phyloP scores from a whole-genome alignment of 2,797 vertebrate species.

The Halcyon smyrnensis region DNA sequence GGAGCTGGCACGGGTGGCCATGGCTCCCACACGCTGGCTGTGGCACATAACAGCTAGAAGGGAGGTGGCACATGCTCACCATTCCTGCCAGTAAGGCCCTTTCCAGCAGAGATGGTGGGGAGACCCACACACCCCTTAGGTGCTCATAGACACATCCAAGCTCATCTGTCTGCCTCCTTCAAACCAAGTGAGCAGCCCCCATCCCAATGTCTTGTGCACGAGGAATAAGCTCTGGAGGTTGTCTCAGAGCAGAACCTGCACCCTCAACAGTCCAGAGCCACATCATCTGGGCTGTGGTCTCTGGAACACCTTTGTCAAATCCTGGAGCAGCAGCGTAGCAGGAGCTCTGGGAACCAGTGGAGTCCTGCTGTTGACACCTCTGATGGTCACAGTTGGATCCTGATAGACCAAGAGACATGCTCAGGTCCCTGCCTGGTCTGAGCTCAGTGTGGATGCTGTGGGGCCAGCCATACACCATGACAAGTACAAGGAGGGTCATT shows the following conservation, averaged over 20 bases:
- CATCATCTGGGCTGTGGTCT: not conserved
- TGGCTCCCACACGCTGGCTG: not conserved
- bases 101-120: not conserved
- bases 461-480: fast-evolving
- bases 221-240: not conserved
- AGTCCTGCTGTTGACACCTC: not conserved
- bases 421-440: not conserved
- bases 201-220: fast-evolving
- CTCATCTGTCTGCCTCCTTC: not conserved
- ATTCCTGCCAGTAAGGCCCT: not conserved
- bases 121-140: not conserved
- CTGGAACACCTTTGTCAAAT: not conserved
- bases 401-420: fast-evolving
- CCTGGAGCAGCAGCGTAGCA: fast-evolving
- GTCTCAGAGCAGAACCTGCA: not conserved
- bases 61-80: not conserved
- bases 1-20: not conserved
- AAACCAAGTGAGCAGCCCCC: not conserved
- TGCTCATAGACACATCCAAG: not conserved
- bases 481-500: not conserved
- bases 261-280: not conserved
- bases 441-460: not conserved
- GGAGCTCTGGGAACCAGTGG: not conserved
- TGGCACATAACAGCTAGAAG: not conserved
- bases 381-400: not conserved